Conservation (phyloP, 2,888 invertebrate species). For the Herminia tarsipennalis region DNA sequence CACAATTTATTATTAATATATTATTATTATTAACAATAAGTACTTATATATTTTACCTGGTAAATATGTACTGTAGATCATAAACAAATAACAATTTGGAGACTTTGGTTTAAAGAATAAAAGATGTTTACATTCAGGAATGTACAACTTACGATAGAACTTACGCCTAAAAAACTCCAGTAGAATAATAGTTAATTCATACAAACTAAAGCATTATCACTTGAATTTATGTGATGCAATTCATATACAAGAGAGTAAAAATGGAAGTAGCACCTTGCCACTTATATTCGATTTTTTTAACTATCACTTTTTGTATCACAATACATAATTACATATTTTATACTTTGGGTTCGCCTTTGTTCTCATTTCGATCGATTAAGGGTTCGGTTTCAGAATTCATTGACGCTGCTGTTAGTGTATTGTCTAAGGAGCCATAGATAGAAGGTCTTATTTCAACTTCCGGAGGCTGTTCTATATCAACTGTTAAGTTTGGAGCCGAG, state of each 20-base stretch:
- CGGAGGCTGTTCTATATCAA: slow-evolving; percentile 60
- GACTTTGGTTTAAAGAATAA: slow-evolving; percentile 41
- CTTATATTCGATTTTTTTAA: slow-evolving; percentile 19
- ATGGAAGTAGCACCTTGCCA: slow-evolving; percentile 9
- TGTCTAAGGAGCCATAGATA: slow-evolving; percentile 73
- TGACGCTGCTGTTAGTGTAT: slow-evolving; percentile 53
- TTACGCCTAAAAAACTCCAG: slow-evolving; percentile 14
- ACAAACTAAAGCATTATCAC: slow-evolving; percentile 17
- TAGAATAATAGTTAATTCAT: slow-evolving; percentile 6
- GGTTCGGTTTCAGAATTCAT: slow-evolving; percentile 68
- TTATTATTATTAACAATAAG: slow-evolving; percentile 26
- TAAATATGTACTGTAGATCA: slow-evolving; percentile 42
- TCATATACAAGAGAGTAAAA: neutral
- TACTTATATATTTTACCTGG: slow-evolving; percentile 5
- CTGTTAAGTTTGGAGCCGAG: slow-evolving; percentile 68
- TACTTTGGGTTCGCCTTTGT: slow-evolving; percentile 57
- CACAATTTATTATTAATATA: slow-evolving; percentile 42
- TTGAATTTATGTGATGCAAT: slow-evolving; percentile 17
- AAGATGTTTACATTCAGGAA: slow-evolving; percentile 25
- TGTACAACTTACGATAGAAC: slow-evolving; percentile 27
- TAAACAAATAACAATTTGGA: slow-evolving; percentile 33
- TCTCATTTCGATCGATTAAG: slow-evolving; percentile 50
- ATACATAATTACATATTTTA: slow-evolving; percentile 36
- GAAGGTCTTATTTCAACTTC: slow-evolving; percentile 65
- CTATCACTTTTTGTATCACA: slow-evolving; percentile 17